Conservation (phyloP, 2,113 vertebrate genomes). For the Maccullochella peelii region DNA sequence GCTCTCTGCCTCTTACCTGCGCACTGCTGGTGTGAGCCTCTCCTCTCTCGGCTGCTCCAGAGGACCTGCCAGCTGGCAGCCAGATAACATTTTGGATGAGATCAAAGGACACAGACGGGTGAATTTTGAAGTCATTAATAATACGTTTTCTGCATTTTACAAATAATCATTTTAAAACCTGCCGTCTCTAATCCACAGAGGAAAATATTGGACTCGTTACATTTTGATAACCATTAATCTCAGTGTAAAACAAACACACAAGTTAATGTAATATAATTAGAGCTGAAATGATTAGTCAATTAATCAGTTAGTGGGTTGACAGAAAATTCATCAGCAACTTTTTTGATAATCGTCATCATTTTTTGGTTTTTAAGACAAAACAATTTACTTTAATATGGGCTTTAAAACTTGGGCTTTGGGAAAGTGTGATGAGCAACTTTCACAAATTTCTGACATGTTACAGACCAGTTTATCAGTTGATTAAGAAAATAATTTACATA, state of each 20-base stretch:
- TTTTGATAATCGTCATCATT: neutral
- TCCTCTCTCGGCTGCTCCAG: constrained; percentile 70
- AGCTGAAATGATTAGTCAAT: neutral
- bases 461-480: too few species aligned
- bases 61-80: constrained; percentile 61
- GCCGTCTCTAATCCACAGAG: neutral
- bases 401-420: neutral
- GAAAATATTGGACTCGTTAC: neutral
- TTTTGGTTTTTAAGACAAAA: too few species aligned
- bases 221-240: neutral
- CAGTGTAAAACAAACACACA: neutral
- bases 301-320: too few species aligned
- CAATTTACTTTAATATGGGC: too few species aligned
- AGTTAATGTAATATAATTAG: neutral
- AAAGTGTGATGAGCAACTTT: neutral
- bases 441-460: too few species aligned
- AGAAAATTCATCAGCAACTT: neutral
- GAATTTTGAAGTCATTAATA: constrained; percentile 28
- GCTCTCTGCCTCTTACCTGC: constrained; percentile 65
- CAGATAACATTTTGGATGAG: constrained; percentile 11
- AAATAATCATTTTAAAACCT: constrained; percentile 31
- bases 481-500: too few species aligned
- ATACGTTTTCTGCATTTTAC: constrained; percentile 24
- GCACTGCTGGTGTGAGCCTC: constrained; percentile 75
- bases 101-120: constrained; percentile 22